phyloP scores from a whole-genome alignment of 1,140 invertebrate genomes.

The Zophobas atratus region DNA sequence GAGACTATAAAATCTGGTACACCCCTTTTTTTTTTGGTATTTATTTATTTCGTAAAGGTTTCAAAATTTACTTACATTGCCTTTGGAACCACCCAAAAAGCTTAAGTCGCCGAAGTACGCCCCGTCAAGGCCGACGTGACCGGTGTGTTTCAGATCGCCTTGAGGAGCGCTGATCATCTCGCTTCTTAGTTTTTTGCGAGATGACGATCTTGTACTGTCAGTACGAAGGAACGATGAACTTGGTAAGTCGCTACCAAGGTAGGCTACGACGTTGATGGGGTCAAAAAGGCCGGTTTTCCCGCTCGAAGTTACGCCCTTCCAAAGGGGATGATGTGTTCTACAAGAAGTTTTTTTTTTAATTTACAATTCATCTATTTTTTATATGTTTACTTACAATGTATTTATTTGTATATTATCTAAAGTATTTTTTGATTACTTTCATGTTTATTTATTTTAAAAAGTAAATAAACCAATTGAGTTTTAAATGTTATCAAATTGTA shows the following conservation, averaged over 20 bases:
- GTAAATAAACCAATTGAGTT: too few relatives aligned
- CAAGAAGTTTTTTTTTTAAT: slow-evolving; percentile 1
- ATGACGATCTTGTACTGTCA: slow-evolving; percentile 73
- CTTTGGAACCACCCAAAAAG: slow-evolving; percentile 80
- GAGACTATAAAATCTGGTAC: too few relatives aligned
- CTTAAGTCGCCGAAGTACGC: slow-evolving; percentile 97
- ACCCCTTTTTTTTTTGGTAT: too few relatives aligned
- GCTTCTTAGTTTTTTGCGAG: slow-evolving; percentile 80
- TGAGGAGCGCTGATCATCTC: slow-evolving; percentile 98
- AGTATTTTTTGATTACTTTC: too few relatives aligned
- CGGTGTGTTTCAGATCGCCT: slow-evolving; percentile 96
- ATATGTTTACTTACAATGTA: too few relatives aligned
- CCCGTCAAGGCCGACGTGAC: slow-evolving; percentile 96
- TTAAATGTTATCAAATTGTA: too few relatives aligned
- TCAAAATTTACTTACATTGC: slow-evolving; percentile 68
- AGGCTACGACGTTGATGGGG: slow-evolving; percentile 90
- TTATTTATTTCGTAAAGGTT: too few relatives aligned
- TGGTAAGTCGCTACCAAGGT: slow-evolving; percentile 86
- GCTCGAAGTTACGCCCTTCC: slow-evolving; percentile 89
- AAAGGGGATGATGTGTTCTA: slow-evolving; percentile 72
- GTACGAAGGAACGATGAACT: slow-evolving; percentile 68
- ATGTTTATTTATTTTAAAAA: too few relatives aligned
- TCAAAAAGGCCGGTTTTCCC: slow-evolving; percentile 93
- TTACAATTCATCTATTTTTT: too few relatives aligned
- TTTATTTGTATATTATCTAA: too few relatives aligned